A percentile compares a stretch with the other conserved stretches of the same genome.
phyloP scores from a whole-genome alignment of 2,113 vertebrate species.

The Desmodus rotundus region DNA sequence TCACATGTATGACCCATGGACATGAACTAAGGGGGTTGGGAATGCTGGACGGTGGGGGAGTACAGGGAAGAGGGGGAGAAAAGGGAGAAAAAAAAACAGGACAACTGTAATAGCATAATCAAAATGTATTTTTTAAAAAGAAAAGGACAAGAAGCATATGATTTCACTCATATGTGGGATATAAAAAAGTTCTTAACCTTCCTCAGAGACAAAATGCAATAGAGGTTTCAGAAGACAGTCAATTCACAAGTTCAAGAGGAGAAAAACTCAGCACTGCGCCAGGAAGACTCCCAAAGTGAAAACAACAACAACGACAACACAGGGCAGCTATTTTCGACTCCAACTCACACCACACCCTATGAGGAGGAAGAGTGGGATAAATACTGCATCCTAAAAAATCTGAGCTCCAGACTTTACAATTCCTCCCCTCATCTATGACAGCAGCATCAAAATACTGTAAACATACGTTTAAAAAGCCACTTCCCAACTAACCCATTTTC shows the following conservation, averaged over 20 bases:
- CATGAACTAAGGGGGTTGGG: too few relatives aligned
- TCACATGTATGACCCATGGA: too few relatives aligned
- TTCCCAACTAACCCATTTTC: constrained; percentile 58
- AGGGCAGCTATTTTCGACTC: constrained; percentile 47
- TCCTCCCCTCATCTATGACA: constrained; percentile 48
- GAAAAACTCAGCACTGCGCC: neutral
- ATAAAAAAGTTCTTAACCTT: neutral
- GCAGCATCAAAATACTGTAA: constrained; percentile 61
- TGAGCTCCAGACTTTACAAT: constrained; percentile 57
- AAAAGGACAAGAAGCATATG: neutral
- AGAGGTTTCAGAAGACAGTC: neutral
- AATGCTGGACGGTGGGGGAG: too few relatives aligned
- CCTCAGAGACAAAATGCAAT: neutral
- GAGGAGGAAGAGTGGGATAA: constrained; percentile 31
- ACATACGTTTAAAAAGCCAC: constrained; percentile 68
- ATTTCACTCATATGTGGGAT: neutral
- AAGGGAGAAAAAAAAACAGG: too few relatives aligned
- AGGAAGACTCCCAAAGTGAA: neutral
- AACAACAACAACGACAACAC: neutral
- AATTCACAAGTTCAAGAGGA: neutral
- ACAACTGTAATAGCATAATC: too few relatives aligned
- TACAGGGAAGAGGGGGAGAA: too few relatives aligned
- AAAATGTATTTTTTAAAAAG: too few relatives aligned
- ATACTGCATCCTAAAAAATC: constrained; percentile 54
- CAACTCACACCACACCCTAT: constrained; percentile 19